Evolutionary conservation across 2,888 invertebrate genomes (phyloP).

Genomic region (Lasiommata megera): DNA sequence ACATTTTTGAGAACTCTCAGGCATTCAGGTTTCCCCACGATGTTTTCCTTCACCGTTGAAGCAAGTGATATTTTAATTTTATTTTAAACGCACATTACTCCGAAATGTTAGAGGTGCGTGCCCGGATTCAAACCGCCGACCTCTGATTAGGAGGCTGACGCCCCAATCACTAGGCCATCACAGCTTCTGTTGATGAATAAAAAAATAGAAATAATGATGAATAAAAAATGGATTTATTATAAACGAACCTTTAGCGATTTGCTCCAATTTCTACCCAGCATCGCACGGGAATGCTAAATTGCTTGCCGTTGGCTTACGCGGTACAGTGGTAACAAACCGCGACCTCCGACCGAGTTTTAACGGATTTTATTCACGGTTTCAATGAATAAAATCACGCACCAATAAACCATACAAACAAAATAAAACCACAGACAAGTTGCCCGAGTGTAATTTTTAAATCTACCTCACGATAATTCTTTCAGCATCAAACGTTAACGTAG

Average conservation of each 20-base stretch:
- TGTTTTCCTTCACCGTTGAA: no score
- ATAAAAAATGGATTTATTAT: no score
- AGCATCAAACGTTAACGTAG: no score
- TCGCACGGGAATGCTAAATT: not conserved
- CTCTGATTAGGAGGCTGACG: no score
- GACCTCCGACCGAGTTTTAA: not conserved
- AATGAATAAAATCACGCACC: not conserved
- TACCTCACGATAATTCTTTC: no score
- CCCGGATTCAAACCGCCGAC: no score
- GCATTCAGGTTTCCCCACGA: no score
- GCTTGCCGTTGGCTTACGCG: slow-evolving; percentile 2
- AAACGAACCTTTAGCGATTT: not conserved
- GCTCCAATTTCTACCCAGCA: not conserved
- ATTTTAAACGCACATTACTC: no score
- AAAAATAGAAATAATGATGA: not conserved
- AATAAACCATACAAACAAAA: not conserved
- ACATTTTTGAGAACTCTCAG: no score
- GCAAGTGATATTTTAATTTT: no score
- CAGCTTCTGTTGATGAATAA: slow-evolving; percentile 10
- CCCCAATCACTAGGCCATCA: no score
- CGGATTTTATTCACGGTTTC: not conserved
- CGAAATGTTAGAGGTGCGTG: no score
- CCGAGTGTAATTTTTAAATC: not conserved
- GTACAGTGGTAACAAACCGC: not conserved
- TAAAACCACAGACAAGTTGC: not conserved